Base-by-base conservation (phyloP, 2,888 invertebrate species). In the Drosophila ezoana region DNA sequence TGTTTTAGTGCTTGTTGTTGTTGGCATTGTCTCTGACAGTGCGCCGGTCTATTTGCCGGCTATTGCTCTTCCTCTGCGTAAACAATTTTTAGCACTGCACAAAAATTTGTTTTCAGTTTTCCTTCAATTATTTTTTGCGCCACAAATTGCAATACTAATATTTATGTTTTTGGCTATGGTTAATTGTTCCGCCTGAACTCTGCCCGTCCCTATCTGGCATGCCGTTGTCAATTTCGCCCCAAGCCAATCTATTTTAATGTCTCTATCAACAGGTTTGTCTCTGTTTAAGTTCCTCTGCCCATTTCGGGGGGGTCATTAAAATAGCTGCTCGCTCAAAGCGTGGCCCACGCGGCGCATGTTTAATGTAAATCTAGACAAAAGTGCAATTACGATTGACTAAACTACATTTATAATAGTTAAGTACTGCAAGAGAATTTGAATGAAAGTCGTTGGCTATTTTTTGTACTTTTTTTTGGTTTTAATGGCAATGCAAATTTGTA, bases 281-380 rank as follows among this genome's bases (percentile, higher is more conserved):
- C 28, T 33, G 9, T 41, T 48, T n/a, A 20, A 35, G n/a, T 65
- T 47, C 16, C 35, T 40, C 53, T 40, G 43, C 43, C 69, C 66
- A 65, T 61, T 66, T 54, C 51, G 23, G 82, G 69, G 0, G 65
- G 48, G 69, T 61, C 62, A 83, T 83, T 87, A 85, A 83, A 87
- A 83, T 83, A 72, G 58, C 68, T 89, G 53, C 75, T 64, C 83
- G 82, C 79, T 53, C 70, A 45, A 32, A 59, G 51, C 49, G 51
- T 14, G 52, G 45, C 51, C 65, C 48, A 71, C 60, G 56, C 48
- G 44, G 62, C 65, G 82, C 41, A 74, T 87, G 56, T 75, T 45
- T 67, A 67, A 78, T 83, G 82, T 68, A 53, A 65, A 62, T 73
- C 13, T 58, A 57, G 48, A 81, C 74, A 87, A 89, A 89, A 84